Percentiles rank a stretch among this genome's conserved stretches.
These are phyloP conservation scores for Melanotaenia pygmaea DNA, from an alignment of 2,797 vertebrate species.

Conservation along the genomic window DNA sequence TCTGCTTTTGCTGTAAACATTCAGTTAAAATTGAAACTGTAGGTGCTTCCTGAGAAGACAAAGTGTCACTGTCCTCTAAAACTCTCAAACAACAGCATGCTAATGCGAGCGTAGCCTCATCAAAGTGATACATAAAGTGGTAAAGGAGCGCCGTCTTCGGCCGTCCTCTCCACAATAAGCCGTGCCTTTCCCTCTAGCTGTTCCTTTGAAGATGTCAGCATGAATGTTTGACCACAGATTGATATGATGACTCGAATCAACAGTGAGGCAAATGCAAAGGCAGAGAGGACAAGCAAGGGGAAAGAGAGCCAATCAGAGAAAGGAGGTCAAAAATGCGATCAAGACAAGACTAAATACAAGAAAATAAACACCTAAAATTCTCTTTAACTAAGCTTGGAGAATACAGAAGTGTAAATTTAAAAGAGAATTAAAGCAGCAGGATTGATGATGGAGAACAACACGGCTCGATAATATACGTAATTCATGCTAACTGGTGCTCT, in stretches of 20 bases:
- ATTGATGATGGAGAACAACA: slow-evolving; percentile 15
- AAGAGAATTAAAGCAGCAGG: slow-evolving; percentile 7
- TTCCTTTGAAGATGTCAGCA: slow-evolving; percentile 49
- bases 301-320: slow-evolving; percentile 12
- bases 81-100: slow-evolving; percentile 7
- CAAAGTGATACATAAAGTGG: not conserved
- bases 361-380: slow-evolving; percentile 3
- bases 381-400: not conserved
- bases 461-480: slow-evolving; percentile 57
- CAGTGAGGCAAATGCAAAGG: slow-evolving; percentile 45
- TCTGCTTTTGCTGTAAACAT: slow-evolving; percentile 18
- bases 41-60: not conserved
- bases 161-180: slow-evolving; percentile 20
- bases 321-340: slow-evolving; percentile 19
- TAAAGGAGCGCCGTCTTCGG: slow-evolving; percentile 19
- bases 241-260: slow-evolving; percentile 45
- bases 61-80: slow-evolving; percentile 6
- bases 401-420: slow-evolving; percentile 10
- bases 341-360: not conserved
- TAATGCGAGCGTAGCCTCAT: not conserved
- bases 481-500: slow-evolving; percentile 55
- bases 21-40: slow-evolving; percentile 15
- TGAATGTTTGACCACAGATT: slow-evolving; percentile 51
- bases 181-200: slow-evolving; percentile 31
- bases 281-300: slow-evolving; percentile 2